Percentiles rank a stretch among this genome's conserved stretches.
These are phyloP conservation scores for Melitaea cinxia DNA, from an alignment of 1,140 invertebrate species.

Conservation along the genomic window DNA sequence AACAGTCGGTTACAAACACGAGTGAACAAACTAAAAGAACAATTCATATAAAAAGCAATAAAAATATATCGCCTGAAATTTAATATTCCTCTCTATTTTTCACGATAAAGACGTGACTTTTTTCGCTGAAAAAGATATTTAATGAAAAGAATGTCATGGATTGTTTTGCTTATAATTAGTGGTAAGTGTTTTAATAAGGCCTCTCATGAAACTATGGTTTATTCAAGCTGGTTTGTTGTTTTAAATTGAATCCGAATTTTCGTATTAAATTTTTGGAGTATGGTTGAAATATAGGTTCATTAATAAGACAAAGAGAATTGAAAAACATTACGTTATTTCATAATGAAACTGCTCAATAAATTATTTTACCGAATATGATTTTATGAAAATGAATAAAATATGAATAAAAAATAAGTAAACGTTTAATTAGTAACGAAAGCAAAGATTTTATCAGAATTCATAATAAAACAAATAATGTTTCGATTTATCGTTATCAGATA, in stretches of 20 bases:
- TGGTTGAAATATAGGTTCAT: conserved; percentile 20
- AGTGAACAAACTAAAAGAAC: conserved; percentile 5
- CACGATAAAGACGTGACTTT: conserved; percentile 32
- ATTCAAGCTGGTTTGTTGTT: conserved; percentile 16
- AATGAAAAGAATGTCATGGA: conserved; percentile 37
- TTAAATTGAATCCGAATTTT: conserved; percentile 21
- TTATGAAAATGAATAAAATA: not conserved
- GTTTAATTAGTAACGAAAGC: not conserved
- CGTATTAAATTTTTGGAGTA: conserved; percentile 22
- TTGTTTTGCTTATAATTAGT: conserved; percentile 40
- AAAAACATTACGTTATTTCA: conserved; percentile 11
- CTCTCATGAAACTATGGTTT: conserved; percentile 23
- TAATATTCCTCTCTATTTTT: conserved; percentile 27
- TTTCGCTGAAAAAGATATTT: conserved; percentile 23
- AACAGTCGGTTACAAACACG: not conserved
- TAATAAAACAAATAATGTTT: too few species aligned
- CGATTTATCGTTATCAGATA: too few species aligned
- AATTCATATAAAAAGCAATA: conserved; percentile 24
- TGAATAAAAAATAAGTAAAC: not conserved
- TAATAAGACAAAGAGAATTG: conserved; percentile 18
- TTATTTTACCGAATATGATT: not conserved
- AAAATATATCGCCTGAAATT: conserved; percentile 29
- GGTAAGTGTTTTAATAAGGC: conserved; percentile 38
- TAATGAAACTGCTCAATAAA: conserved; percentile 1
- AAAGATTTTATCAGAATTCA: not conserved